phyloP scores from a whole-genome alignment of 2,888 invertebrate species.

The Cataglyphis cursor region DNA sequence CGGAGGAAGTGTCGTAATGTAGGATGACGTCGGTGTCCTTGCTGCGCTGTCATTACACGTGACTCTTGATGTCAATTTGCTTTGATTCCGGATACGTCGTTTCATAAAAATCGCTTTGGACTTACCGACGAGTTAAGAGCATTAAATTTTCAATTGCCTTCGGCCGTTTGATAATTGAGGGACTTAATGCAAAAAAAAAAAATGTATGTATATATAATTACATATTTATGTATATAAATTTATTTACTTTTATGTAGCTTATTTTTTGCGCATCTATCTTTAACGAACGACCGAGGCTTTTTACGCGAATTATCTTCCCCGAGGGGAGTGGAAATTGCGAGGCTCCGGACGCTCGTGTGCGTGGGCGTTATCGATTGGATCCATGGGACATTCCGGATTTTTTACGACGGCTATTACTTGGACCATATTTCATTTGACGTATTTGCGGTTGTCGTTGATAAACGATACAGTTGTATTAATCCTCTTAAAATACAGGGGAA shows the following conservation, averaged over 20 bases:
- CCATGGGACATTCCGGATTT: constrained; percentile 78
- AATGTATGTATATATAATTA: neutral
- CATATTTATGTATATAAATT: neutral
- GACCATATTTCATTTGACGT: constrained; percentile 81
- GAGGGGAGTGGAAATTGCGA: constrained; percentile 59
- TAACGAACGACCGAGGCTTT: constrained; percentile 22
- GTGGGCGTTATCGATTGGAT: constrained; percentile 83
- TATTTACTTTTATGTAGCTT: neutral
- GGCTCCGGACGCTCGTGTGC: constrained; percentile 59
- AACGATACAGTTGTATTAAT: constrained; percentile 80
- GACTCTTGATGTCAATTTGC: constrained; percentile 61
- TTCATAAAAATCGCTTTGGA: neutral
- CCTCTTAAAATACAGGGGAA: constrained; percentile 63
- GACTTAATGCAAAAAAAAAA: neutral
- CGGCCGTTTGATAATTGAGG: constrained; percentile 10
- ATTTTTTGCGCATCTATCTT: neutral
- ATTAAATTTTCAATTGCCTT: constrained; percentile 11
- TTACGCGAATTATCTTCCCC: constrained; percentile 40
- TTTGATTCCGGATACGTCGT: constrained; percentile 31
- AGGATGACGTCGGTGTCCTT: constrained; percentile 70
- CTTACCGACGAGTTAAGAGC: neutral
- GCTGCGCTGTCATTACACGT: constrained; percentile 64
- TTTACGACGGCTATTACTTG: constrained; percentile 78
- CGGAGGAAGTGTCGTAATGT: constrained; percentile 71
- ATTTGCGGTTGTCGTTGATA: constrained; percentile 83